These are phyloP conservation scores for Cheilosia pagana DNA, from an alignment of 2,888 invertebrate species.

Conservation along the genomic window DNA sequence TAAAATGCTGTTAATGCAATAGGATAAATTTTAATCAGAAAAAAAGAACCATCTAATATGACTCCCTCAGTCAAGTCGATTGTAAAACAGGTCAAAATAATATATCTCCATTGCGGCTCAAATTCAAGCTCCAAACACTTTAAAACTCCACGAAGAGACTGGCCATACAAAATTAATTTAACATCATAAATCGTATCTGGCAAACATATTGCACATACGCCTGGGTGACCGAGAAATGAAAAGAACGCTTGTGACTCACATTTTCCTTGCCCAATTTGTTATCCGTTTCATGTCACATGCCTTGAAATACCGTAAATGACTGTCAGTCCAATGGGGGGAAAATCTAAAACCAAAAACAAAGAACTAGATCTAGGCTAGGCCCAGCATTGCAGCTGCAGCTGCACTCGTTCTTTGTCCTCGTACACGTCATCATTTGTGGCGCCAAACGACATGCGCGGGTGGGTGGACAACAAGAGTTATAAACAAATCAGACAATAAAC, in stretches of 20 bases:
- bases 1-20: no score
- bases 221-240: slow-evolving; percentile 39
- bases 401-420: slow-evolving; percentile 69
- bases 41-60: no score
- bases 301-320: slow-evolving; percentile 48
- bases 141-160: not conserved
- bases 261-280: slow-evolving; percentile 48
- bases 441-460: slow-evolving; percentile 64
- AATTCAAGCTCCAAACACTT: not conserved
- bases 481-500: slow-evolving; percentile 28
- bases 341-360: slow-evolving; percentile 25
- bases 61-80: no score
- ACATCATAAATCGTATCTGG: slow-evolving; percentile 6
- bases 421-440: slow-evolving; percentile 51
- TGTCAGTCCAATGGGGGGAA: slow-evolving; percentile 13
- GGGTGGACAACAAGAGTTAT: slow-evolving; percentile 47
- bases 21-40: no score
- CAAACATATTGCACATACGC: slow-evolving; percentile 56
- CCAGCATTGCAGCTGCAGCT: slow-evolving; percentile 61
- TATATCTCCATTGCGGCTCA: no score
- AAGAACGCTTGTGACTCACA: slow-evolving; percentile 53
- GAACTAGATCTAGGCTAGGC: slow-evolving; percentile 60
- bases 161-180: slow-evolving; percentile 1
- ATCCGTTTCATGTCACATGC: slow-evolving; percentile 60
- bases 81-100: no score